A percentile compares a stretch with the other conserved stretches of the same genome.
These are phyloP conservation scores for Hirtodrosophila confusa DNA, from an alignment of 2,888 invertebrate species.

Conservation along the genomic window DNA sequence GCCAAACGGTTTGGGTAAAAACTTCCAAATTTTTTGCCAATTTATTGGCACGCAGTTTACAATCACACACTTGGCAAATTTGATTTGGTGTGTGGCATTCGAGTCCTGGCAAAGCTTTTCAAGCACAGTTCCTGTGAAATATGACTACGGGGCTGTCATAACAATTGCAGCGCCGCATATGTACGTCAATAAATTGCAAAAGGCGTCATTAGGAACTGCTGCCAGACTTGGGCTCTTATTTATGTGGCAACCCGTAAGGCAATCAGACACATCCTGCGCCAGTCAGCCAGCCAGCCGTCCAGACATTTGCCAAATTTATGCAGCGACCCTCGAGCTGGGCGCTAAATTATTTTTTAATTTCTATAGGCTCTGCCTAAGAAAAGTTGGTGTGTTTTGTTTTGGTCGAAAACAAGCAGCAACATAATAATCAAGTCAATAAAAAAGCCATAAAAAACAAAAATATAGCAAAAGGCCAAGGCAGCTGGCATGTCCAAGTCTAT, in stretches of 20 bases:
- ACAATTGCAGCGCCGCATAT: conserved; percentile 26
- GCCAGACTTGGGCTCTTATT: conserved; percentile 39
- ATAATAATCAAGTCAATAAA: conserved; percentile 81
- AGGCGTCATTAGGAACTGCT: conserved; percentile 49
- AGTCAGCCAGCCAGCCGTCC: conserved; percentile 5
- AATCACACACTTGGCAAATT: conserved; percentile 20
- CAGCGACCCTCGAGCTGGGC: conserved; percentile 55
- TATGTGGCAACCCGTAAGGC: conserved; percentile 56
- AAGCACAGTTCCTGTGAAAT: conserved; percentile 29
- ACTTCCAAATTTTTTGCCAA: conserved; percentile 28
- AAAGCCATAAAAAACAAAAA: conserved; percentile 74
- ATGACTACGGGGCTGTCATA: conserved; percentile 43
- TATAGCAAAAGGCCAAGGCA: conserved; percentile 60
- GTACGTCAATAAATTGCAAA: conserved; percentile 41
- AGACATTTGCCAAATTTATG: conserved; percentile 65
- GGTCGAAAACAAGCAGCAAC: conserved; percentile 73
- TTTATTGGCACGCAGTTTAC: conserved; percentile 40
- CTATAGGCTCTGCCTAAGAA: conserved; percentile 55
- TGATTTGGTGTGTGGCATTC: conserved; percentile 30
- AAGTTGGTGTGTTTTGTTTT: conserved; percentile 43
- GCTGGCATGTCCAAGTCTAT: conserved; percentile 61
- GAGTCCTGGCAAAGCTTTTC: background rate
- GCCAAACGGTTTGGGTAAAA: conserved; percentile 15
- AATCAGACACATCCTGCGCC: conserved; percentile 66
- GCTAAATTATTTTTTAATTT: conserved; percentile 80